Percentiles rank a stretch among this genome's conserved stretches.
Conservation (phyloP, 2,113 vertebrate genomes). For the Siphamia tubifer region DNA sequence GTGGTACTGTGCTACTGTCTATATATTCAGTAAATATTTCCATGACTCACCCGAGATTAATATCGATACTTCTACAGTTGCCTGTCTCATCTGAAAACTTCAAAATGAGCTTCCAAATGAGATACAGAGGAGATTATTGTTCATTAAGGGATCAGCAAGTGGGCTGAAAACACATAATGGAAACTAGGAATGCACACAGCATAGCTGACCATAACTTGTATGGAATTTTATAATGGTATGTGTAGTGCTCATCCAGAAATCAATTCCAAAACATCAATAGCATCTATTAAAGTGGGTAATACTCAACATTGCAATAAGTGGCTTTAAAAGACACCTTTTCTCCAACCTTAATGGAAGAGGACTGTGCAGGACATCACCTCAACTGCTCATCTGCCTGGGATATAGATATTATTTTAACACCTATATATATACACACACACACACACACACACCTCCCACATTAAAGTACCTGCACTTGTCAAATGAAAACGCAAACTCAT, state of each 20-base stretch:
- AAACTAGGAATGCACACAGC: neutral
- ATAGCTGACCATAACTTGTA: too few relatives aligned
- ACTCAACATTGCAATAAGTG: neutral
- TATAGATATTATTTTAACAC: too few relatives aligned
- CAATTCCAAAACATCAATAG: neutral
- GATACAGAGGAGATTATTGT: neutral
- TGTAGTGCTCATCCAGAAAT: conserved; percentile 30
- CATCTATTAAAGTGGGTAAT: neutral
- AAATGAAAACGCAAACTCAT: too few relatives aligned
- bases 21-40: too few relatives aligned
- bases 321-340: conserved; percentile 13
- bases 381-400: too few relatives aligned
- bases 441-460: too few relatives aligned
- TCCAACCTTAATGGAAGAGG: neutral
- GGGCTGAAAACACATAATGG: neutral
- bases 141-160: conserved; percentile 5
- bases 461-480: too few relatives aligned
- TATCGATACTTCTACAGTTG: neutral
- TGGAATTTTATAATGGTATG: too few relatives aligned
- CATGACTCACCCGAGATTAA: neutral
- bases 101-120: neutral
- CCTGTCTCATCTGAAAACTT: neutral
- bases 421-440: too few relatives aligned
- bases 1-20: too few relatives aligned
- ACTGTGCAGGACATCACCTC: too few relatives aligned